phyloP scores from a whole-genome alignment of 2,113 vertebrate genomes.

The Sialia sialis region DNA sequence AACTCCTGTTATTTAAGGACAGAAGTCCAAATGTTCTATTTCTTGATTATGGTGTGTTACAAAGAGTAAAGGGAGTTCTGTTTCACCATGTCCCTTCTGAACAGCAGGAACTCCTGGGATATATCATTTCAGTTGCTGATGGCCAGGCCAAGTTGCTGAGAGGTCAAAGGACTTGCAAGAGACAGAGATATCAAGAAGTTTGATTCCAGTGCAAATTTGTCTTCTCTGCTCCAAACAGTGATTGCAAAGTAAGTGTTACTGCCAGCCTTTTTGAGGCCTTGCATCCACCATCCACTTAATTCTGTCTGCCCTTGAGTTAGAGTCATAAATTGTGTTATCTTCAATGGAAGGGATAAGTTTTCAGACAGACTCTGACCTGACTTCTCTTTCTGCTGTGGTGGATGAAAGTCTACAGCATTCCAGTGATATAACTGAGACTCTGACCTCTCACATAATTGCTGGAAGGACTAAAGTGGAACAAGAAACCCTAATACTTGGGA shows the following conservation, averaged over 20 bases:
- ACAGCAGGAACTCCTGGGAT: neutral
- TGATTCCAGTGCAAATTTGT: neutral
- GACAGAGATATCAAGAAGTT: neutral
- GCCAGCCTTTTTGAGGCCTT: neutral
- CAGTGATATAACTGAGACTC: neutral
- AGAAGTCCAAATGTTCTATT: neutral
- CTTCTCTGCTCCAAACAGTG: neutral
- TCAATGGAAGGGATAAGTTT: neutral
- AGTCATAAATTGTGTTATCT: neutral
- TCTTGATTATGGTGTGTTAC: neutral
- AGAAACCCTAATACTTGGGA: accelerated
- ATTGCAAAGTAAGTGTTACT: neutral
- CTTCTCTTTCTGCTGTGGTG: neutral
- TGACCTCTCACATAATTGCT: neutral
- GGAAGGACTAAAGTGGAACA: neutral
- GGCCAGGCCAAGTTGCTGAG: neutral
- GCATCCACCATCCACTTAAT: neutral
- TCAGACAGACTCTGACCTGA: neutral
- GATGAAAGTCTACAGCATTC: neutral
- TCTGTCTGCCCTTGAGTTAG: neutral
- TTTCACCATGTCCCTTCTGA: neutral
- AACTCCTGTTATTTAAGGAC: neutral
- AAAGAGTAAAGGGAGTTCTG: neutral
- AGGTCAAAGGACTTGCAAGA: neutral
- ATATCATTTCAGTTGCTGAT: neutral